phyloP scores from a whole-genome alignment of 2,888 invertebrate species.

The Blastobasis adustella region DNA sequence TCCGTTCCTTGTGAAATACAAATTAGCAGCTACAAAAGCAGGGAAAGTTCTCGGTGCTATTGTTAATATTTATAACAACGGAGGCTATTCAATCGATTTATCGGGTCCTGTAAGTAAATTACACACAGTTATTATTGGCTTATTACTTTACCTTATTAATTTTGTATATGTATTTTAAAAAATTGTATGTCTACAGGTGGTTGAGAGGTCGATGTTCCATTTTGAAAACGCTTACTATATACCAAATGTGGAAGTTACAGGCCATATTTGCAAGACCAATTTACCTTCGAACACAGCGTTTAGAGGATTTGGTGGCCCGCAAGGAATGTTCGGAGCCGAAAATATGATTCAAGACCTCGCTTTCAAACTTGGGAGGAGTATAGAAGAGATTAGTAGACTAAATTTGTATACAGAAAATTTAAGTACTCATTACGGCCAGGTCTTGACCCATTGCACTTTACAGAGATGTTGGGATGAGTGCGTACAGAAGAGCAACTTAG shows the following conservation, averaged over 20 bases:
- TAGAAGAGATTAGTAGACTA: constrained; percentile 77
- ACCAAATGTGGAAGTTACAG: constrained; percentile 81
- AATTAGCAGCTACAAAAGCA: constrained; percentile 83
- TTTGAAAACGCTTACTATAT: constrained; percentile 89
- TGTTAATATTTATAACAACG: constrained; percentile 86
- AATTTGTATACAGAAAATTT: constrained; percentile 90
- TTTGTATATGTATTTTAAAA: neutral
- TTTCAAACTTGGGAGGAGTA: constrained; percentile 77
- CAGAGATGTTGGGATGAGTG: constrained; percentile 88
- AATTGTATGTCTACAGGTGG: constrained; percentile 71
- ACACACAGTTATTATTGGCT: too few relatives aligned
- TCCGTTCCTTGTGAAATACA: constrained; percentile 91
- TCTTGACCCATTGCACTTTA: constrained; percentile 82
- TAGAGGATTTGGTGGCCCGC: constrained; percentile 93
- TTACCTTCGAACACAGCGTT: constrained; percentile 95
- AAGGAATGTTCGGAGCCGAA: constrained; percentile 92
- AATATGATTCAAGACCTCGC: constrained; percentile 86
- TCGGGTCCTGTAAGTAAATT: constrained; percentile 80
- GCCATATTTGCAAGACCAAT: constrained; percentile 90
- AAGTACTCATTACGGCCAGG: constrained; percentile 85
- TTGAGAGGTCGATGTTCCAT: constrained; percentile 89
- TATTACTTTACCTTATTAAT: neutral
- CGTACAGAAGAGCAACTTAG: constrained; percentile 78
- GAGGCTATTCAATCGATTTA: constrained; percentile 88
- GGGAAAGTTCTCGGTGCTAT: constrained; percentile 85